Conservation (phyloP, 1,140 invertebrate genomes). For the Cydia splendana region DNA sequence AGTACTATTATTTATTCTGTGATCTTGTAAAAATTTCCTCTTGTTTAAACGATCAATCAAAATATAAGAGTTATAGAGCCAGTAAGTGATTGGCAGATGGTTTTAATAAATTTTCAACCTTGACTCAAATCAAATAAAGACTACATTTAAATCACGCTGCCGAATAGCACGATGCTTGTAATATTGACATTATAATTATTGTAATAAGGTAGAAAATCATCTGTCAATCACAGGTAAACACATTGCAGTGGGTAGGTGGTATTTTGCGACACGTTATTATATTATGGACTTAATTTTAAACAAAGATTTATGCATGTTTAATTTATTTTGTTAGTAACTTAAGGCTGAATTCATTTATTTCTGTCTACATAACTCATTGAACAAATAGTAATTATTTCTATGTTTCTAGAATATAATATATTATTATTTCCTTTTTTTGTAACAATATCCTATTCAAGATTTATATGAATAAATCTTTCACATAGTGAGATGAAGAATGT, state of each 20-base stretch:
- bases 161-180: too few relatives aligned
- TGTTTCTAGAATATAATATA: not conserved
- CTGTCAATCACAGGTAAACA: too few relatives aligned
- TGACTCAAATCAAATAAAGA: too few relatives aligned
- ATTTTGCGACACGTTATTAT: not conserved
- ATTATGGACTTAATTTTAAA: slow-evolving; percentile 19
- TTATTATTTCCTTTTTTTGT: not conserved
- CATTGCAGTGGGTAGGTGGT: not conserved
- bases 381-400: not conserved
- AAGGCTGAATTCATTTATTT: slow-evolving; percentile 21
- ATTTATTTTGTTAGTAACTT: slow-evolving; percentile 31
- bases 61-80: too few relatives aligned
- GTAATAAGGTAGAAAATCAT: too few relatives aligned
- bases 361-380: not conserved
- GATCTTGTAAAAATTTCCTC: too few relatives aligned
- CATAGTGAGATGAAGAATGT: not conserved
- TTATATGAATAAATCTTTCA: not conserved
- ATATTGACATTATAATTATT: too few relatives aligned
- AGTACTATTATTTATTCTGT: too few relatives aligned
- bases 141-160: too few relatives aligned
- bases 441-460: not conserved
- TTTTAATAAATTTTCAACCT: too few relatives aligned
- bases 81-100: too few relatives aligned
- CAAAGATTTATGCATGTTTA: slow-evolving; percentile 28
- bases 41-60: too few relatives aligned